Evolutionary conservation across 2,113 vertebrate genomes (phyloP), one percentile per base, ranked within the genome.

Genomic region (Trachemys scripta): DNA sequence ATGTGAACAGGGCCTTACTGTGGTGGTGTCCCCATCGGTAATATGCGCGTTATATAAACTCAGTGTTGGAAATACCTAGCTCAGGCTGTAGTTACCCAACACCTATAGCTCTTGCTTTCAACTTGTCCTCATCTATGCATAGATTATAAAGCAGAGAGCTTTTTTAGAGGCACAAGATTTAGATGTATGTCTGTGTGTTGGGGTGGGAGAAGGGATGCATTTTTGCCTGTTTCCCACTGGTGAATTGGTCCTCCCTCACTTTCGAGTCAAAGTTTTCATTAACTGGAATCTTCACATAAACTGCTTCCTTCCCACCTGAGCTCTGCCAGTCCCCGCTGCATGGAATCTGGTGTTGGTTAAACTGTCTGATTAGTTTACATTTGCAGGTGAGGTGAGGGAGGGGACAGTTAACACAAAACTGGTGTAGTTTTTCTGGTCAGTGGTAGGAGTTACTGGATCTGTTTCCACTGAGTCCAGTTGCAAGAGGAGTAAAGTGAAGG

Each of bases 381-480:
- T 8, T 83, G 45, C 76, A 47, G 25, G 53, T 62, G 51, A 78
- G 27, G 22, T 29, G 47, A 53, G 42, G 19, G 50, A 27, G 42
- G 50, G 69, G 62, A 42, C 27, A 1, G 1, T 22, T 31, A 14
- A 9, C 47, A 24, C 31, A 38, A 13, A 1, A 3, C n/a, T 53
- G 57, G 57, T 75, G 8, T 47, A 47, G n/a, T 0, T 3, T 3
- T 25, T 78, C 29, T 29, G 1, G 3, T 38, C 53, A n/a, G 84
- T 0, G 1, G 20, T 1, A 1, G 49, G 1, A 0, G 4, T 27
- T 2, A 1, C 78, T 51, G 35, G 51, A 27, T 7, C 29, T 5
- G 45, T 17, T 53, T 38, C 42, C n/a, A 11, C 6, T 29, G 50
- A 51, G 10, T n/a, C 45, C 50, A 22, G 25, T 49, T 0, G 1